Base-by-base conservation (phyloP, 1,140 invertebrate genomes). In the Pinna nobilis region DNA sequence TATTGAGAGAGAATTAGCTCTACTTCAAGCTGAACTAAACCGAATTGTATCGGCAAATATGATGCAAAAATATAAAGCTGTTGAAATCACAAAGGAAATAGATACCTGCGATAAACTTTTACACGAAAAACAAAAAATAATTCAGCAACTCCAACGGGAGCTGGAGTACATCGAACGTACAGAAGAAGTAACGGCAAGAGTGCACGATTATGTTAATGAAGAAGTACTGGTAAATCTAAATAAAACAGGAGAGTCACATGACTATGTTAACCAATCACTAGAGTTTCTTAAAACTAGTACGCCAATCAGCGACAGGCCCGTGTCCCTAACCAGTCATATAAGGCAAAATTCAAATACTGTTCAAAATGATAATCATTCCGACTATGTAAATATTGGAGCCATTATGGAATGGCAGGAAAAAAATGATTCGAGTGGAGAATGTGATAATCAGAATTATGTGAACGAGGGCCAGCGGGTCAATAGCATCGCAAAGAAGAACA, bases 91-190 rank as follows among this genome's bases (percentile, higher is more conserved):
- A 49, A 86, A 91, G 20, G 92, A 93, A 41, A 81, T 95, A 64
- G 89, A 91, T 51, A 91, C 92, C 70, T 92, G 92, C 23, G 92
- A 93, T 61, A 91, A 91, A 67, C 90, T 92, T 76, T 84, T 94
- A 28, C 91, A 92, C 64, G 91, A 90, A 39, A 91, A 93, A 84
- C 89, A 92, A 79, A 90, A 91, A 69, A 88, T 92, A 13, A 83
- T 94, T 6, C 91, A 93, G 60, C 91, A 91, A 66, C 87, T 94
- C 37, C 92, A 92, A 47, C 85, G 90, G 67, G 93, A 94, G 77
- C 87, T 94, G 60, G 91, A 92, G 37, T 90, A 91, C 75, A 91
- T 92, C 64, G 93, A 94, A 90, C 57, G 92, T 33, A 50, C 23
- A 59, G 50, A 74, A 50, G 37, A 44, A 18, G 44, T 50, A 25